A percentile compares a stretch with the other conserved stretches of the same genome.
These are phyloP conservation scores for Agrilus cyanescens DNA, from an alignment of 2,888 invertebrate species.

Conservation along the genomic window DNA sequence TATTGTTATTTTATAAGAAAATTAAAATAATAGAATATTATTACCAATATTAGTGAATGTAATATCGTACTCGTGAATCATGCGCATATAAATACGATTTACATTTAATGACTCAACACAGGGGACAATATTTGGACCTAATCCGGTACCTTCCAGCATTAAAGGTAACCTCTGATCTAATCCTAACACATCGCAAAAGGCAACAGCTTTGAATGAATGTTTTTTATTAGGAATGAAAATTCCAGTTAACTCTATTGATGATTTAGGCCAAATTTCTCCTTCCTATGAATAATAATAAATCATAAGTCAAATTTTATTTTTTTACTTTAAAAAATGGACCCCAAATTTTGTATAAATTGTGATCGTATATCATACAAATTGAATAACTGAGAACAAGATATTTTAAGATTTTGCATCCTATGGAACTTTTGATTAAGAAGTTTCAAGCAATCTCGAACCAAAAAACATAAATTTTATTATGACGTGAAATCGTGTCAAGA, in stretches of 20 bases:
- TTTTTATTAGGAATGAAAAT: constrained; percentile 32
- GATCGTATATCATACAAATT: no score
- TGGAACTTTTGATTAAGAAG: no score
- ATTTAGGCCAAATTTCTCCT: constrained; percentile 48
- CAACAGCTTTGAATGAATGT: constrained; percentile 22
- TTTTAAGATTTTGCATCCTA: no score
- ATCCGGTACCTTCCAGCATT: constrained; percentile 40
- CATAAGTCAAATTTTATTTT: no score
- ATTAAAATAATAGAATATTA: constrained; percentile 25
- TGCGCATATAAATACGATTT: constrained; percentile 45
- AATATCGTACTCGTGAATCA: constrained; percentile 48
- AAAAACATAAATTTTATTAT: no score
- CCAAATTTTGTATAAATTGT: no score
- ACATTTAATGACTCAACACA: constrained; percentile 46
- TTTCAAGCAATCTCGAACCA: no score
- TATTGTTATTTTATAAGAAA: constrained; percentile 10
- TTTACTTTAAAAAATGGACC: no score
- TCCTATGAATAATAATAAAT: constrained; percentile 29
- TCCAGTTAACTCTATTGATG: constrained; percentile 39
- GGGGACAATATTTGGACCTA: constrained; percentile 45
- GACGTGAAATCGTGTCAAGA: no score
- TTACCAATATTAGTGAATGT: constrained; percentile 44
- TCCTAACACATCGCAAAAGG: constrained; percentile 50
- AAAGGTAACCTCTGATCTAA: constrained; percentile 40
- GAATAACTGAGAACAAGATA: no score